Percentiles rank a stretch among this genome's conserved stretches.
phyloP scores from a whole-genome alignment of 2,888 invertebrate genomes.

The Lepetodrilus schrolli region DNA sequence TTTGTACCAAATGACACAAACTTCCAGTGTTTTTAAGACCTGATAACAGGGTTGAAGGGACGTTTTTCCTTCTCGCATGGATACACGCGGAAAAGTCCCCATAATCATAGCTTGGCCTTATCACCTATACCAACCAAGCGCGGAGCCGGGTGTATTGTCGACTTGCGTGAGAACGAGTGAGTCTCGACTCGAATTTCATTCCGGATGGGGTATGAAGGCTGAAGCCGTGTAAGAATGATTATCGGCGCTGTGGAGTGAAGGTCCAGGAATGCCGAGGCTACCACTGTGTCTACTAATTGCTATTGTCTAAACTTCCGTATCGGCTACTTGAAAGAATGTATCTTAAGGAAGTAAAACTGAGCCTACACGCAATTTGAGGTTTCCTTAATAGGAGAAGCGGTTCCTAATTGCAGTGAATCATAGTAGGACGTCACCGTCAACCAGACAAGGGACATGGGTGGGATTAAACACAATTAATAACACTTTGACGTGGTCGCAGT shows the following conservation, averaged over 20 bases:
- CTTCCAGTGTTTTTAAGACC: background rate
- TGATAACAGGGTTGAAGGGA: slow-evolving; percentile 3
- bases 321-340: slow-evolving; percentile 16
- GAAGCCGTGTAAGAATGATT: background rate
- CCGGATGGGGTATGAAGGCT: slow-evolving; percentile 4
- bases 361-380: too few relatives aligned
- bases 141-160: background rate
- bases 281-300: background rate
- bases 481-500: too few relatives aligned
- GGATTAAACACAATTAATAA: too few relatives aligned
- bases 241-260: background rate
- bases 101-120: slow-evolving; percentile 8
- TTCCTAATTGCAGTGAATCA: too few relatives aligned
- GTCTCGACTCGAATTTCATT: background rate
- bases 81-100: slow-evolving; percentile 1
- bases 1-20: slow-evolving; percentile 1
- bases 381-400: too few relatives aligned
- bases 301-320: background rate
- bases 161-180: slow-evolving; percentile 10
- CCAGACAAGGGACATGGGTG: too few relatives aligned
- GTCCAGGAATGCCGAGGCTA: background rate
- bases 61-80: slow-evolving; percentile 23
- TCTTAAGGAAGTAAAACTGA: background rate
- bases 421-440: too few relatives aligned
- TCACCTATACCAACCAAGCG: background rate